Conservation (phyloP, 2,797 vertebrate species). For the Paguma larvata region DNA sequence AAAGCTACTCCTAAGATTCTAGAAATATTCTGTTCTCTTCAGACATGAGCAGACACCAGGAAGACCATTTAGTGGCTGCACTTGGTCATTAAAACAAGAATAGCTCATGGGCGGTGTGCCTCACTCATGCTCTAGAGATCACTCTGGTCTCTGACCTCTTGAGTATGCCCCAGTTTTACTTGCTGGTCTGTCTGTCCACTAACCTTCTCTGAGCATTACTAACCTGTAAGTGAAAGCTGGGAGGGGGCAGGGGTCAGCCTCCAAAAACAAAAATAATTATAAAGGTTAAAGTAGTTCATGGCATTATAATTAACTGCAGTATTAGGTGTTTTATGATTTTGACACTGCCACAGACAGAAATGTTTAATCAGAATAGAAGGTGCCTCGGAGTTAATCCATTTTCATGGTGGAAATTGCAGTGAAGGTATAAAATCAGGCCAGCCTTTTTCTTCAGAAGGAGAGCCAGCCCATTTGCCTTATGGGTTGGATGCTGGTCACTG, state of each 20-base stretch:
- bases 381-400: conserved; percentile 84
- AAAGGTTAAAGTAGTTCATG: conserved; percentile 80
- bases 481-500: not conserved
- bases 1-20: not conserved
- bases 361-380: conserved; percentile 84
- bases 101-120: rapidly evolving
- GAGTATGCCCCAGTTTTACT: not conserved
- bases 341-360: conserved; percentile 80
- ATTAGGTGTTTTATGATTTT: conserved; percentile 84
- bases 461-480: not conserved
- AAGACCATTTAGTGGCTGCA: not conserved
- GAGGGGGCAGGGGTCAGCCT: not conserved
- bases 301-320: conserved; percentile 84
- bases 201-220: conserved; percentile 52
- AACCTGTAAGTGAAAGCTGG: not conserved
- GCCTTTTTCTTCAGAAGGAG: not conserved
- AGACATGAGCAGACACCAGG: not conserved
- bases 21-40: not conserved
- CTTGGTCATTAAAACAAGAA: not conserved
- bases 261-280: conserved; percentile 66
- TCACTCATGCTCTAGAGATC: not conserved
- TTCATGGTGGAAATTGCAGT: conserved; percentile 81
- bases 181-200: not conserved
- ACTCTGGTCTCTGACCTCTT: not conserved
- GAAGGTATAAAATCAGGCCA: conserved; percentile 82